Percentiles rank a stretch among this genome's conserved stretches.
These are phyloP conservation scores for Phyllotreta striolata DNA, from an alignment of 2,888 invertebrate genomes.

Conservation along the genomic window DNA sequence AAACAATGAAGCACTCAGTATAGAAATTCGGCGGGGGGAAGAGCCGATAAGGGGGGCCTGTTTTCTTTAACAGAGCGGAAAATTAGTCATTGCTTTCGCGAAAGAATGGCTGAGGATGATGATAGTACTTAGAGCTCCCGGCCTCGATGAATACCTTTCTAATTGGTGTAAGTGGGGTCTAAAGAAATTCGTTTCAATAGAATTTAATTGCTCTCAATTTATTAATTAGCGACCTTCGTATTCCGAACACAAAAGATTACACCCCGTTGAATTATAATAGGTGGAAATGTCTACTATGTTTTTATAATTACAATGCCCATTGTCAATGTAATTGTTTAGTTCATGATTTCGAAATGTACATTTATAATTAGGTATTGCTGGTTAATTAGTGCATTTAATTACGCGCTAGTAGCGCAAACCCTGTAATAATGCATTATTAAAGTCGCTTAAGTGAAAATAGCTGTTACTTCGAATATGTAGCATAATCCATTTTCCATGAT, in stretches of 20 bases:
- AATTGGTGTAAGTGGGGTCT: constrained; percentile 1
- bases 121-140: constrained; percentile 13
- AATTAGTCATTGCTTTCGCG: constrained; percentile 24
- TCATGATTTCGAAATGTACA: too few species aligned
- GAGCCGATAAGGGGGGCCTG: not conserved
- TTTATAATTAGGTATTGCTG: too few species aligned
- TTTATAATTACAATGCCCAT: too few species aligned
- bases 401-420: too few species aligned
- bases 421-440: too few species aligned
- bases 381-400: too few species aligned
- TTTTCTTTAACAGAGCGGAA: constrained; percentile 24
- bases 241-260: too few species aligned
- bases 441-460: too few species aligned
- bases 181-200: constrained; percentile 1
- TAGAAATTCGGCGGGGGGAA: constrained; percentile 14
- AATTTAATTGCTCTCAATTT: not conserved
- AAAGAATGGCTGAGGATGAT: constrained; percentile 5
- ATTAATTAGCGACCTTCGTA: not conserved
- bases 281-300: too few species aligned
- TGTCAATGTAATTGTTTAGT: too few species aligned
- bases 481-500: too few species aligned
- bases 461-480: too few species aligned
- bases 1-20: constrained; percentile 32
- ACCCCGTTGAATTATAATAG: not conserved
- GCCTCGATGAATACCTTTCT: constrained; percentile 11